These are phyloP conservation scores for Ibidorhyncha struthersii DNA, from an alignment of 2,113 vertebrate species.

Conservation along the genomic window DNA sequence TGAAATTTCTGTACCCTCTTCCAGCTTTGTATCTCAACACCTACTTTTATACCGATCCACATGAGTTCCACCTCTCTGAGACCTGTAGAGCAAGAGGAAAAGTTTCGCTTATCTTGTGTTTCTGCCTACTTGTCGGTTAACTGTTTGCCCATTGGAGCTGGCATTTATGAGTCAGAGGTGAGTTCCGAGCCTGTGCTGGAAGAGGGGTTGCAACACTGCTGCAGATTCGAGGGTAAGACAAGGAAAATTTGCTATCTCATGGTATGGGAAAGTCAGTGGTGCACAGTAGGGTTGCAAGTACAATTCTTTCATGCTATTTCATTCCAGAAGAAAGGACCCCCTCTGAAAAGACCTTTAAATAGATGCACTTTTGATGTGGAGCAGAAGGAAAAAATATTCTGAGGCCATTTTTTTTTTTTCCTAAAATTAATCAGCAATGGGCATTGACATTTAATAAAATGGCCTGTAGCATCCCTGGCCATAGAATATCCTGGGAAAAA, in stretches of 20 bases:
- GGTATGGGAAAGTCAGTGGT: not conserved
- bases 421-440: constrained; percentile 9
- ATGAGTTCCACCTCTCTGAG: not conserved
- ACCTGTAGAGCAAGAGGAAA: not conserved
- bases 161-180: not conserved
- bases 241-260: not conserved
- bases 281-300: not conserved
- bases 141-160: not conserved
- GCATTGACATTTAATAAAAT: constrained; percentile 67
- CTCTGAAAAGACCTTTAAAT: not conserved
- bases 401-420: not conserved
- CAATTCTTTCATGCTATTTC: not conserved
- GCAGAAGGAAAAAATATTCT: not conserved
- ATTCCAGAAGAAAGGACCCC: not conserved
- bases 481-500: constrained; percentile 50
- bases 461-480: constrained; percentile 44
- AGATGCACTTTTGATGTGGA: not conserved
- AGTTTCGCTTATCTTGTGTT: not conserved
- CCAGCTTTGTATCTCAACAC: not conserved
- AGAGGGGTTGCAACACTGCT: not conserved
- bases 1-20: not conserved
- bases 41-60: not conserved
- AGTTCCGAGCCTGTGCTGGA: not conserved
- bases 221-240: not conserved
- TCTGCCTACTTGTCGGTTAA: not conserved